These are phyloP conservation scores for Aldrovandia affinis DNA, from an alignment of 2,797 vertebrate species.

Conservation along the genomic window DNA sequence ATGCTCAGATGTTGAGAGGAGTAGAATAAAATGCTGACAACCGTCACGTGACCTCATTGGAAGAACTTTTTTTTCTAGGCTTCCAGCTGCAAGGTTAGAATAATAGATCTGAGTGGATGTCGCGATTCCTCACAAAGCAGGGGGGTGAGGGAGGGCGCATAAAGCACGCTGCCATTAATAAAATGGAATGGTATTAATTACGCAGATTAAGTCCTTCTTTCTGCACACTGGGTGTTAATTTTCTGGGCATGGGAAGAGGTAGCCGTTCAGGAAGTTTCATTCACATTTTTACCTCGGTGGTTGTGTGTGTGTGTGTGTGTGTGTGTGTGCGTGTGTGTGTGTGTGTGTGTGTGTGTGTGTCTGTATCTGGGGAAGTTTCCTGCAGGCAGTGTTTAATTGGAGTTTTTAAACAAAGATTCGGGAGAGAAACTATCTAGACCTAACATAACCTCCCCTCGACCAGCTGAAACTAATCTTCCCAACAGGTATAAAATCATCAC, in stretches of 20 bases:
- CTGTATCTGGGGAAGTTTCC: neutral
- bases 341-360: neutral
- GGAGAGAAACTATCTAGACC: no score
- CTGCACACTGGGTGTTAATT: neutral
- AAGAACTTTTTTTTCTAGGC: neutral
- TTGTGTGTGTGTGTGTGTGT: neutral
- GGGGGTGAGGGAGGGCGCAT: neutral
- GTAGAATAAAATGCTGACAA: neutral
- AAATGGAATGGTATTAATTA: neutral
- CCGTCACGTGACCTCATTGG: neutral
- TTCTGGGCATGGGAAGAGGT: neutral
- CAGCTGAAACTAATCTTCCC: no score
- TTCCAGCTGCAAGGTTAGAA: neutral
- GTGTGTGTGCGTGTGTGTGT: neutral
- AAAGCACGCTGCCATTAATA: neutral
- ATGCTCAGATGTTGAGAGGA: conserved; percentile 2
- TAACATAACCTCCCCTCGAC: no score
- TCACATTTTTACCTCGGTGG: neutral
- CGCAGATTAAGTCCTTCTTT: neutral
- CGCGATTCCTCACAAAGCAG: neutral
- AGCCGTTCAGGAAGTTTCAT: neutral
- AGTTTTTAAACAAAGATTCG: no score
- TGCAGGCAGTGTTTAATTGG: neutral
- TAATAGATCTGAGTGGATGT: neutral
- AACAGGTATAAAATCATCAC: no score